Percentiles rank a stretch among this genome's conserved stretches.
These are phyloP conservation scores for Plagiodera versicolora DNA, from an alignment of 2,888 invertebrate genomes.

Conservation along the genomic window DNA sequence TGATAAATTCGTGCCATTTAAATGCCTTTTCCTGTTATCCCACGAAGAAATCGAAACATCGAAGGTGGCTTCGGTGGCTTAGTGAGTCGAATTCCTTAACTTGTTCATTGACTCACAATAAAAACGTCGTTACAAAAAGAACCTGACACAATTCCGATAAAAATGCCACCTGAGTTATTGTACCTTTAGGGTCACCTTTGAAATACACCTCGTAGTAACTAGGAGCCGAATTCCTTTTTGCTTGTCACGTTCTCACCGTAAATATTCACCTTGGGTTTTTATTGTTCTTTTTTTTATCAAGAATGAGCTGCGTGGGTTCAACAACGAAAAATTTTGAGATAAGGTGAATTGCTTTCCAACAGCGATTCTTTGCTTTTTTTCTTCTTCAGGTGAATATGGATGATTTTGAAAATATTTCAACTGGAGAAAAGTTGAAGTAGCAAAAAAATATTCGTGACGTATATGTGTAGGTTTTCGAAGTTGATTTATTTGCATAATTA, in stretches of 20 bases:
- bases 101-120: conserved; percentile 12
- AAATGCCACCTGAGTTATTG: conserved; percentile 29
- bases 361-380: background rate
- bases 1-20: too few species aligned
- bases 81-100: background rate
- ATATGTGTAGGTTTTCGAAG: too few species aligned
- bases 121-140: conserved; percentile 21
- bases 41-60: background rate
- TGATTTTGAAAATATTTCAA: too few species aligned
- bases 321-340: background rate
- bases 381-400: too few species aligned
- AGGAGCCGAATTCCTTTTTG: conserved; percentile 19
- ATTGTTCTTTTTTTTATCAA: conserved; percentile 16
- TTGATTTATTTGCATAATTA: too few species aligned
- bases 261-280: conserved; percentile 16
- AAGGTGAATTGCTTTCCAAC: background rate
- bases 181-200: conserved; percentile 15
- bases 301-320: background rate
- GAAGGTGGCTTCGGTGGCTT: background rate
- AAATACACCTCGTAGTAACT: conserved; percentile 18
- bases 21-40: background rate
- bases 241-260: conserved; percentile 23
- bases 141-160: conserved; percentile 27
- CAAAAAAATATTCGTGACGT: too few species aligned
- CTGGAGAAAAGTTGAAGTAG: too few species aligned